Evolutionary conservation across 1,140 invertebrate genomes (phyloP).

Genomic region (Hesperophylax magnus): DNA sequence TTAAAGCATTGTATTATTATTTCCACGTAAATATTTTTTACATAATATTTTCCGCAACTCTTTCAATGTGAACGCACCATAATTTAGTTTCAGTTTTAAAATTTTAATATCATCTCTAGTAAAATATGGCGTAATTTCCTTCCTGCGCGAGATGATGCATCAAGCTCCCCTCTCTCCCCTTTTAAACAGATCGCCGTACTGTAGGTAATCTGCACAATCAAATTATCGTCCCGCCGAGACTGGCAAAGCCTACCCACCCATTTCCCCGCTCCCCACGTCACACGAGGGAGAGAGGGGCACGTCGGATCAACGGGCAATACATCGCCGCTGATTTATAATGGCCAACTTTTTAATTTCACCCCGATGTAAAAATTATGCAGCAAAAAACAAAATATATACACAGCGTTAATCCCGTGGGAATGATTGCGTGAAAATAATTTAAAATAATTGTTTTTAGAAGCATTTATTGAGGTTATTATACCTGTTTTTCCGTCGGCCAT

Average conservation of each 20-base stretch:
- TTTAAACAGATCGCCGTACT: constrained; percentile 37
- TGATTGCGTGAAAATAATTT: too few relatives aligned
- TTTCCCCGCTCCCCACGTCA: too few relatives aligned
- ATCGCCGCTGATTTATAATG: constrained; percentile 40
- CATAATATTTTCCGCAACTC: too few relatives aligned
- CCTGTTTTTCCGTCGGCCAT: neutral
- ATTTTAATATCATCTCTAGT: neutral
- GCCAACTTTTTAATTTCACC: constrained; percentile 41
- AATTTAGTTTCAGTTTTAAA: too few relatives aligned
- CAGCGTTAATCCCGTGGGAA: too few relatives aligned
- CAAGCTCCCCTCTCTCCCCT: constrained; percentile 15
- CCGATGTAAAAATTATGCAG: constrained; percentile 33
- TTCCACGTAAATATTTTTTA: too few relatives aligned
- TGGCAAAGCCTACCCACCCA: constrained; percentile 3
- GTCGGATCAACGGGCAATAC: constrained; percentile 43
- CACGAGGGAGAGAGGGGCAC: constrained; percentile 19
- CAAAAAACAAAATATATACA: neutral
- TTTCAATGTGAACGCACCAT: too few relatives aligned
- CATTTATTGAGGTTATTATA: constrained; percentile 24
- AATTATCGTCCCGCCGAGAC: constrained; percentile 49
- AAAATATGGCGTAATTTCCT: constrained; percentile 21
- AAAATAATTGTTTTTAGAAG: constrained; percentile 3
- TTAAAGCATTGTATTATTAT: too few relatives aligned
- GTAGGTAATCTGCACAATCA: constrained; percentile 52
- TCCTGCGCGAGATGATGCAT: constrained; percentile 22